Evolutionary conservation across 2,113 vertebrate species (phyloP).

Genomic region (Anarrhichthys ocellatus): DNA sequence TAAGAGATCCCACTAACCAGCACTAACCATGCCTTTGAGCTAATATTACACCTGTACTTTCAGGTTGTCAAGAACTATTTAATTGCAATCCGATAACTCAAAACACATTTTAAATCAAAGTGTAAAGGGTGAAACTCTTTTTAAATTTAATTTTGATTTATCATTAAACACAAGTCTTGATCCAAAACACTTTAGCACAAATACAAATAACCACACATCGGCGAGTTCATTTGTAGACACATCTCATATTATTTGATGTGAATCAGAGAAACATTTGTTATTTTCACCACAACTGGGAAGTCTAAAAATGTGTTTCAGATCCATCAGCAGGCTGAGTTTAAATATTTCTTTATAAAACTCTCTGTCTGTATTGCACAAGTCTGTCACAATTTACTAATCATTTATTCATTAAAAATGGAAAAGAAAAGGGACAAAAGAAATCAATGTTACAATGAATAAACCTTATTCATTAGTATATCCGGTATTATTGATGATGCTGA

Average conservation of each 20-base stretch:
- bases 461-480: background rate
- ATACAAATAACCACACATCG: background rate
- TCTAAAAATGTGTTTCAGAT: background rate
- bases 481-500: background rate
- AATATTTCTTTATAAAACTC: too few relatives aligned
- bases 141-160: background rate
- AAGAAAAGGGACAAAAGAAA: background rate
- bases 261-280: background rate
- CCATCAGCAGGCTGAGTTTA: background rate
- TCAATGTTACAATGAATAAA: background rate
- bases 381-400: background rate
- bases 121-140: too few relatives aligned
- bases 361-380: background rate
- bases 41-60: too few relatives aligned
- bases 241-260: background rate
- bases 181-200: background rate
- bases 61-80: too few relatives aligned
- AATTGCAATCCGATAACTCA: background rate
- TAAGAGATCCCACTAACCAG: background rate
- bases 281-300: background rate
- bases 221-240: background rate
- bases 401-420: background rate
- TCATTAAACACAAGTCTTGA: background rate
- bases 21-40: background rate
- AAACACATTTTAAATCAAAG: background rate